phyloP scores from a whole-genome alignment of 1,140 invertebrate species.

The Probaryconus sp. region DNA sequence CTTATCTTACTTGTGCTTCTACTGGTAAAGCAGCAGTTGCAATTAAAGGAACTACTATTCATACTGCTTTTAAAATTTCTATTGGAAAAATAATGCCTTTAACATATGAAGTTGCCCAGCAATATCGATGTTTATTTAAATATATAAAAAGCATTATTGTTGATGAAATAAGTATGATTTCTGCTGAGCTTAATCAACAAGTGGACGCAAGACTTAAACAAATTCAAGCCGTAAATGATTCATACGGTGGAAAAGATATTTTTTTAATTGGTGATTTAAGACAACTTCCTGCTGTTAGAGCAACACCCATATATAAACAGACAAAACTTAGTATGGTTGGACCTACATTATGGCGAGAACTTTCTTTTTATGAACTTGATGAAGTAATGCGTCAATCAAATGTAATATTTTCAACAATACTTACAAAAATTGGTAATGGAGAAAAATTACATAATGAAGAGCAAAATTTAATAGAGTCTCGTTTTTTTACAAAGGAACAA shows the following conservation, averaged over 20 bases:
- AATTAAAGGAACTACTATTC: slow-evolving; percentile 1
- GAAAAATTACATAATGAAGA: slow-evolving; percentile 36
- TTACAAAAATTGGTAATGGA: slow-evolving; percentile 44
- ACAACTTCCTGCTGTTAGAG: slow-evolving; percentile 56
- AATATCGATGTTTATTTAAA: slow-evolving; percentile 1
- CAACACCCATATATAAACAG: slow-evolving; percentile 32
- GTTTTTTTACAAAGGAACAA: no score
- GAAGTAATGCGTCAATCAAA: slow-evolving; percentile 63
- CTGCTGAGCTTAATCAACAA: slow-evolving; percentile 49
- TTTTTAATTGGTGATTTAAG: slow-evolving; percentile 61
- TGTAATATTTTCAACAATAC: slow-evolving; percentile 48
- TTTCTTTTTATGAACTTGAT: slow-evolving; percentile 56
- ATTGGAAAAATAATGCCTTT: neutral
- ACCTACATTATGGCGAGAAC: slow-evolving; percentile 44
- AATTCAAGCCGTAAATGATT: slow-evolving; percentile 62
- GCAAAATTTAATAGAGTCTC: no score
- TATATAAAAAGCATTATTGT: slow-evolving; percentile 68
- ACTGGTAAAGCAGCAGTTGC: neutral
- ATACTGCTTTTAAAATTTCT: slow-evolving; percentile 8
- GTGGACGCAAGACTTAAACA: slow-evolving; percentile 65
- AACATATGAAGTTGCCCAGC: neutral
- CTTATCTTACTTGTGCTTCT: neutral
- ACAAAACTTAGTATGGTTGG: slow-evolving; percentile 23
- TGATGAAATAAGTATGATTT: slow-evolving; percentile 74
- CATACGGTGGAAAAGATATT: slow-evolving; percentile 60